A percentile compares a stretch with the other conserved stretches of the same genome.
Evolutionary conservation across 2,797 vertebrate genomes (phyloP).

Genomic region (Cyclura pinguis): DNA sequence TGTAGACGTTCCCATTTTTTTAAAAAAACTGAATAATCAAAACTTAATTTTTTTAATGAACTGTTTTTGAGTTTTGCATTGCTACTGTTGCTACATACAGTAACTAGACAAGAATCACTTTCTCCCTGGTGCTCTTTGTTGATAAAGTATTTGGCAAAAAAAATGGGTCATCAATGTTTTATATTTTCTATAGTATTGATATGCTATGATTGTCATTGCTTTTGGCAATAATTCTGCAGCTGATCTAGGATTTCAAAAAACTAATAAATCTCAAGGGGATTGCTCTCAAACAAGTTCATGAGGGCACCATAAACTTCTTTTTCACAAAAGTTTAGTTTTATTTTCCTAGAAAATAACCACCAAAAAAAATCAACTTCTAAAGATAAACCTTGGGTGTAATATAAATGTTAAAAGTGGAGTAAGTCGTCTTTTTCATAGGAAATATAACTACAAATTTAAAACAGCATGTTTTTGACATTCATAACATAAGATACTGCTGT

Average conservation of each 20-base stretch:
- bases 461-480: slow-evolving; percentile 33
- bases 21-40: neutral
- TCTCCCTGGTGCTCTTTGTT: neutral
- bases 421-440: slow-evolving; percentile 8
- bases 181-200: neutral
- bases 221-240: slow-evolving; percentile 11
- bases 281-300: slow-evolving; percentile 21
- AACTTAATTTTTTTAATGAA: neutral
- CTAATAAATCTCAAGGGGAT: neutral
- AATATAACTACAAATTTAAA: neutral
- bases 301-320: neutral
- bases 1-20: slow-evolving; percentile 1
- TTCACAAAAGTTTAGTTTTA: neutral
- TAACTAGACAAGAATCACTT: neutral
- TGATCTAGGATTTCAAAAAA: neutral
- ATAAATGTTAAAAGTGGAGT: neutral
- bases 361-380: neutral
- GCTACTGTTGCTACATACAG: neutral
- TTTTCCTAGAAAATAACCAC: slow-evolving; percentile 5
- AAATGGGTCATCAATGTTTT: neutral
- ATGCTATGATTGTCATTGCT: neutral
- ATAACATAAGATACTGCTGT: slow-evolving; percentile 18
- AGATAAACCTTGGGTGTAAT: neutral
- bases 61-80: neutral
- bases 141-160: neutral